Evolutionary conservation across 1,140 invertebrate species (phyloP).

Genomic region (Elymnias hypermnestra): DNA sequence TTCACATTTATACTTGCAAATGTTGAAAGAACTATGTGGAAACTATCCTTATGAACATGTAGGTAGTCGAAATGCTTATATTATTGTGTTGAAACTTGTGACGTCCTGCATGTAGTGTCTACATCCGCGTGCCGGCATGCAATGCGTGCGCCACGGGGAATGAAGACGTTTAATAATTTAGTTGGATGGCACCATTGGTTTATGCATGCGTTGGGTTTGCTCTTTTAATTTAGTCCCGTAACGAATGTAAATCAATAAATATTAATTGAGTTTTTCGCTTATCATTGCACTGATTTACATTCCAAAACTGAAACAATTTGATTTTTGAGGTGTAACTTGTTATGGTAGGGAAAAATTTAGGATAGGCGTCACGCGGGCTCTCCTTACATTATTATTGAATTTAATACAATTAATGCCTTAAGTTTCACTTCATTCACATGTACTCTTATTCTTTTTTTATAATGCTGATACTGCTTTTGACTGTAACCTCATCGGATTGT

Average conservation of each 20-base stretch:
- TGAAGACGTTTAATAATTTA: slow-evolving; percentile 75
- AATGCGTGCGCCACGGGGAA: slow-evolving; percentile 66
- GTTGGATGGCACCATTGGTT: slow-evolving; percentile 59
- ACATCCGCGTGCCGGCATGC: slow-evolving; percentile 64
- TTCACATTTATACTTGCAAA: slow-evolving; percentile 26
- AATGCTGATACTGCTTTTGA: too few relatives aligned
- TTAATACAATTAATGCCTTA: too few relatives aligned
- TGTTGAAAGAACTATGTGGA: slow-evolving; percentile 36
- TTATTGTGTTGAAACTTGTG: slow-evolving; percentile 3
- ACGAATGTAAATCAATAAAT: slow-evolving; percentile 23
- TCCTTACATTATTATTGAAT: too few relatives aligned
- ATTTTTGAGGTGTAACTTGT: too few relatives aligned
- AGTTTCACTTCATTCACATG: too few relatives aligned
- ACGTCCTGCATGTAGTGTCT: slow-evolving; percentile 51
- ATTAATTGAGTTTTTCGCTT: slow-evolving; percentile 16
- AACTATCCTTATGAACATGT: slow-evolving; percentile 24
- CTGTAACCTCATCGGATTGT: too few relatives aligned
- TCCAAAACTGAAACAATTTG: too few relatives aligned
- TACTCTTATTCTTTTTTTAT: too few relatives aligned
- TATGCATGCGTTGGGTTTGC: slow-evolving; percentile 47
- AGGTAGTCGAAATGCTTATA: neutral
- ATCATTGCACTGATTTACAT: too few relatives aligned
- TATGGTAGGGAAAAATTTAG: too few relatives aligned
- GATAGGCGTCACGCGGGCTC: too few relatives aligned
- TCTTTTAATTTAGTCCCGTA: slow-evolving; percentile 39